These are phyloP conservation scores for Aricia artaxerxes DNA, from an alignment of 2,888 invertebrate genomes.

Conservation along the genomic window DNA sequence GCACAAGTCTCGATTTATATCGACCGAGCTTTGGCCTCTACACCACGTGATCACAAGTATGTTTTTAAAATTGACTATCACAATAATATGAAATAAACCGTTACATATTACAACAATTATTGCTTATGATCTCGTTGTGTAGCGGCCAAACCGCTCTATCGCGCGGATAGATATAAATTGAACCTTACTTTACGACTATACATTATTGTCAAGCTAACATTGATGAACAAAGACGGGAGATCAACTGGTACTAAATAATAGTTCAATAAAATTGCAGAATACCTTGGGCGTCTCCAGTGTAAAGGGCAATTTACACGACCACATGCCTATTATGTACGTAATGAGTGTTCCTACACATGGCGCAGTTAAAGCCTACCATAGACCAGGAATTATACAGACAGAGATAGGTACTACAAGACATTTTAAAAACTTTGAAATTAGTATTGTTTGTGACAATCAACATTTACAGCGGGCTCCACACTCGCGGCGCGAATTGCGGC, in stretches of 20 bases:
- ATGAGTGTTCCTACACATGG: conserved; percentile 42
- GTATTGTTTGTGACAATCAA: too few relatives aligned
- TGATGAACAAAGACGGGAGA: not conserved
- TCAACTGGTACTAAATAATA: conserved; percentile 13
- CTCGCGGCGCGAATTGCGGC: too few relatives aligned
- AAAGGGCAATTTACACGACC: conserved; percentile 54
- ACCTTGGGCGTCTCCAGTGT: conserved; percentile 42
- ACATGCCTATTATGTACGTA: conserved; percentile 52
- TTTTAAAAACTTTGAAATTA: not conserved
- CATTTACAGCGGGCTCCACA: too few relatives aligned
- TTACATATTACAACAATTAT: too few relatives aligned
- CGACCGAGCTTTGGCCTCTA: too few relatives aligned
- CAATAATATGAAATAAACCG: too few relatives aligned
- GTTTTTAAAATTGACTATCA: too few relatives aligned
- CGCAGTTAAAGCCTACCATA: not conserved
- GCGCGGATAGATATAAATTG: too few relatives aligned
- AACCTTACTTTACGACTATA: too few relatives aligned
- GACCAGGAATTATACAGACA: not conserved
- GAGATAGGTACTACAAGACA: not conserved
- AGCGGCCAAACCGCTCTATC: too few relatives aligned
- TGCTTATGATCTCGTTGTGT: too few relatives aligned
- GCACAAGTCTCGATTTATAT: not conserved
- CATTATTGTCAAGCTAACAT: not conserved
- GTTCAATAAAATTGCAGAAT: conserved; percentile 24
- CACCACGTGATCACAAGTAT: too few relatives aligned